Evolutionary conservation across 2,113 vertebrate genomes (phyloP), one percentile per base, ranked within the genome.

Genomic region (Arothron firmamentum): DNA sequence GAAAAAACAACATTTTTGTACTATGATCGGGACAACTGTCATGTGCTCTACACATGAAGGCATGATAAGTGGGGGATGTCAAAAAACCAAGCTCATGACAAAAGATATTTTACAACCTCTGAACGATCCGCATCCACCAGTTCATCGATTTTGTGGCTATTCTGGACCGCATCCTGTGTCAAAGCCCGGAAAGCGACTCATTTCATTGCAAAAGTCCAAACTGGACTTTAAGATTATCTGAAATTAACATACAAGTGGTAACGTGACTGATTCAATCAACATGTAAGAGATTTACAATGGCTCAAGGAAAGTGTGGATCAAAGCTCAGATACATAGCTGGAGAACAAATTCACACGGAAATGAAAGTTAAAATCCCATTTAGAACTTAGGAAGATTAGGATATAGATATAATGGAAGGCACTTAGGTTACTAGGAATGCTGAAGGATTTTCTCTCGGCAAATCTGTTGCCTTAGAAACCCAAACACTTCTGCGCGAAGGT

Each of bases 241-340:
- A 46, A n/a, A 19, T 76, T 52, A 52, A 19, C 59, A 62, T 16
- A 49, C 25, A 68, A 25, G 21, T 21, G 14, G 28, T 7, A 46
- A 56, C 14, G 16, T 0, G 10, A 31, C 53, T 34, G 41, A 73
- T 6, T 61, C 51, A 56, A 75, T 75, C 71, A 71, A 61, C 21
- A 25, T 11, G 0, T 41, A 19, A 0, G 6, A 49, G 5, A 42
- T 11, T 28, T 53, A 21, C 18, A 47, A 17, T 21, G 18, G 34
- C 34, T 38, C 34, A 38, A 28, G 6, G 25, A 28, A 28, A 28
- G 25, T 28, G 25, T 28, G 25, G 25, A 38, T 11, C 10, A 38
- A 38, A 12, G 10, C 34, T 38, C 34, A 38, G 34, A 9, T 38
- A 38, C 34, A 38, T 1, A 38, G 9, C 34, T 12, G 8, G 34